A percentile compares a stretch with the other conserved stretches of the same genome.
These are phyloP conservation scores for Muntiacus muntjak DNA, from an alignment of 2,113 vertebrate species.

Conservation along the genomic window DNA sequence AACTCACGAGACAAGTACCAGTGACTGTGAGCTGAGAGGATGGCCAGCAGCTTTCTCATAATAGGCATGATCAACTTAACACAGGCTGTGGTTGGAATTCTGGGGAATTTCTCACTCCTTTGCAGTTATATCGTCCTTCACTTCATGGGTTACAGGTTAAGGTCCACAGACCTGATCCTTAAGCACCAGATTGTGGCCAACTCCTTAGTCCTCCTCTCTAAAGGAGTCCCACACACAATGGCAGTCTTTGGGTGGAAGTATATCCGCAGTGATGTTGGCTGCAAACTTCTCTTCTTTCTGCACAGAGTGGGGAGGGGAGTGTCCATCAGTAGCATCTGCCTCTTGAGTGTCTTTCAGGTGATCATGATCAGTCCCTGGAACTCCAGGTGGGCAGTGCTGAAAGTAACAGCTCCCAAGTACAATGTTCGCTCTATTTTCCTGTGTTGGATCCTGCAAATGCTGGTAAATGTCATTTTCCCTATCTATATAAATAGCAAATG, in stretches of 20 bases:
- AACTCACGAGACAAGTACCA: background rate
- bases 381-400: background rate
- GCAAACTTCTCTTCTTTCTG: background rate
- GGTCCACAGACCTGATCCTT: background rate
- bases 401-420: background rate
- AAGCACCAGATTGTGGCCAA: background rate
- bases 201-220: background rate
- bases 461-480: background rate
- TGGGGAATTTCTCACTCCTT: background rate
- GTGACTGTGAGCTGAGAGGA: background rate
- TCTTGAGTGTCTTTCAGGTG: background rate
- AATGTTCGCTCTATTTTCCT: background rate
- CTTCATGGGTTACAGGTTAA: background rate
- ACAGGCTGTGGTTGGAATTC: background rate
- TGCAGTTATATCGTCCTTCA: background rate
- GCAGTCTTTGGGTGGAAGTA: background rate
- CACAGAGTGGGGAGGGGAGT: background rate
- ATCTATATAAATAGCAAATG: accelerated
- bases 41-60: accelerated
- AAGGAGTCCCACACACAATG: background rate
- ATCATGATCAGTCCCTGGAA: background rate
- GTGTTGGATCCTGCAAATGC: background rate
- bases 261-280: background rate
- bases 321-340: background rate
- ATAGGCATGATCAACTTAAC: background rate